A percentile compares a stretch with the other conserved stretches of the same genome.
Evolutionary conservation across 2,113 vertebrate species (phyloP).

Genomic region (Nycticryphes semicollaris): DNA sequence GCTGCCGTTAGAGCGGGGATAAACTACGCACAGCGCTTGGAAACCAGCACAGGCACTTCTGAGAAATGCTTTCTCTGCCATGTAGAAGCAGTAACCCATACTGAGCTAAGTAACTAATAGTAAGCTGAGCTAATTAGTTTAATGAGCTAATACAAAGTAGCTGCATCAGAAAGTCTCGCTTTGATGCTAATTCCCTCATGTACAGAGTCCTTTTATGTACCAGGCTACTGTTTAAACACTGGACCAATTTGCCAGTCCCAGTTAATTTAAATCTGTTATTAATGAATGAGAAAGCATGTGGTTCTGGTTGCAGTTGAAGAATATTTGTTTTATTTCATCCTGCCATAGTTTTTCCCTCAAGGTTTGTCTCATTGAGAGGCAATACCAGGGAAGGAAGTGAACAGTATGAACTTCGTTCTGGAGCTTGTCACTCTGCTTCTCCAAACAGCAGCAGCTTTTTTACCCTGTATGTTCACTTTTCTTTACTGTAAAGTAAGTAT

Average conservation of each 20-base stretch:
- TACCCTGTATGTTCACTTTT: neutral
- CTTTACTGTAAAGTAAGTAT: neutral
- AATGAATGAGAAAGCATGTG: neutral
- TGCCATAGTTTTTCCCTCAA: neutral
- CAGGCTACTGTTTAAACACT: neutral
- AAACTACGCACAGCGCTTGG: neutral
- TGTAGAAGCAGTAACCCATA: neutral
- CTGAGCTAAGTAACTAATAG: neutral
- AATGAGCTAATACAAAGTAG: conserved; percentile 37
- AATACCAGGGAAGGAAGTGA: neutral
- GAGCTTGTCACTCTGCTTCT: neutral
- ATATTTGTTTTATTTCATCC: neutral
- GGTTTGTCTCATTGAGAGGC: neutral
- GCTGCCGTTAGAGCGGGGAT: neutral
- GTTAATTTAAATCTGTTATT: conserved; percentile 1
- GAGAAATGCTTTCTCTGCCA: neutral
- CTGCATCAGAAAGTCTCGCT: conserved; percentile 4
- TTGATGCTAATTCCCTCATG: conserved; percentile 48
- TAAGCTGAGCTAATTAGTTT: conserved; percentile 38
- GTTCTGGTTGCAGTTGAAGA: neutral
- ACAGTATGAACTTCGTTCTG: neutral
- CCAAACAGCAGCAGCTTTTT: neutral
- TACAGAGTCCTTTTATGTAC: conserved; percentile 46
- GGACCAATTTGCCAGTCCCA: conserved; percentile 14
- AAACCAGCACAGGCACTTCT: neutral